Conservation (phyloP, 2,113 vertebrate genomes). For the Stomatorhinus ivindoensis region DNA sequence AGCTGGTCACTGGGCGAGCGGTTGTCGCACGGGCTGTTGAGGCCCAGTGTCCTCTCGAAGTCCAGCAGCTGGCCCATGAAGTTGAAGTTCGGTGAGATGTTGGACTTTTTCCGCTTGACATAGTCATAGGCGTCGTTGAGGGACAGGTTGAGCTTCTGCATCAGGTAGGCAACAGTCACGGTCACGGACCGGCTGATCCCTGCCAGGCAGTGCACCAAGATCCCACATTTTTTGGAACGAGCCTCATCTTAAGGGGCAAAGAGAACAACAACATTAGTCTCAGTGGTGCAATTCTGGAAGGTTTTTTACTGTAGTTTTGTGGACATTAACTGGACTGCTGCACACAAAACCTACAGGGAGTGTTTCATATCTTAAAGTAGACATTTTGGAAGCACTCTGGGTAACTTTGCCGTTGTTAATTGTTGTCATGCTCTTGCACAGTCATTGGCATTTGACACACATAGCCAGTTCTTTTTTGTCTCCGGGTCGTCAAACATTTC, state of each 20-base stretch:
- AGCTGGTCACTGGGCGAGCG: slow-evolving; percentile 78
- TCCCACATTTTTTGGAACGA: slow-evolving; percentile 93
- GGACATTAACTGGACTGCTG: not conserved
- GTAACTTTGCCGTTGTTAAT: not conserved
- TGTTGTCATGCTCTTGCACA: not conserved
- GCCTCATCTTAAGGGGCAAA: slow-evolving; percentile 77
- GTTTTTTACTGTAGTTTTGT: not conserved
- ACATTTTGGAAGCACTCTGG: not conserved
- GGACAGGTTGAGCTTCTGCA: slow-evolving; percentile 99
- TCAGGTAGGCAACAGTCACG: slow-evolving; percentile 96
- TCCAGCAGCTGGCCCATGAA: slow-evolving; percentile 99
- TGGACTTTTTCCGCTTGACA: slow-evolving; percentile 97
- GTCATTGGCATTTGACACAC: not conserved
- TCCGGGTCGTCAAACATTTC: not conserved
- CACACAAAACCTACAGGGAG: not conserved
- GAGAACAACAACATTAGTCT: slow-evolving; percentile 6
- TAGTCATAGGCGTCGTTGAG: slow-evolving; percentile 98
- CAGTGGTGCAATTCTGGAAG: not conserved
- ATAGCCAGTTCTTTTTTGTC: not conserved
- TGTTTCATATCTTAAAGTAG: not conserved
- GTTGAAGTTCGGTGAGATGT: slow-evolving; percentile 99
- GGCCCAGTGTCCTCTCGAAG: slow-evolving; percentile 95
- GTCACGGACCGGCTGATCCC: slow-evolving; percentile 97
- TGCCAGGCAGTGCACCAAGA: slow-evolving; percentile 94
- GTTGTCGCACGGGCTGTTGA: slow-evolving; percentile 94